Evolutionary conservation across 2,797 vertebrate genomes (phyloP).

Genomic region (Pantherophis vulpinus): DNA sequence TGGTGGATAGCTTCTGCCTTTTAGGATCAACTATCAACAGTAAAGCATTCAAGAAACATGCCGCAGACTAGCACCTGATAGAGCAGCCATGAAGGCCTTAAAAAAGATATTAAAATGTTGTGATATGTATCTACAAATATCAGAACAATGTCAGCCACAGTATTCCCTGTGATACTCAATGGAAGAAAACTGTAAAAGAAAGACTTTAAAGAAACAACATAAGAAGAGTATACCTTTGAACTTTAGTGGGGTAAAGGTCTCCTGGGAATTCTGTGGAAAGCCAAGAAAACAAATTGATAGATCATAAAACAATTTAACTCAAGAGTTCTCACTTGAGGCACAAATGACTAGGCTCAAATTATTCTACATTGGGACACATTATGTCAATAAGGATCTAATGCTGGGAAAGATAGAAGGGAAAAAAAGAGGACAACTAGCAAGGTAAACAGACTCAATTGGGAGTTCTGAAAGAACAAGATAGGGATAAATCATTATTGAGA

Average conservation of each 20-base stretch:
- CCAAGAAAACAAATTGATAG: neutral
- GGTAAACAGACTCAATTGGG: neutral
- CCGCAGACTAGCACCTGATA: neutral
- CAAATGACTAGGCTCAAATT: neutral
- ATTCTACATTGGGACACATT: neutral
- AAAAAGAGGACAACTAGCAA: neutral
- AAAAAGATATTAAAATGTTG: neutral
- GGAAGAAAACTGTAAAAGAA: neutral
- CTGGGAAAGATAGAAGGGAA: neutral
- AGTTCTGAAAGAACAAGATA: neutral
- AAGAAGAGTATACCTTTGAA: neutral
- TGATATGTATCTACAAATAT: neutral
- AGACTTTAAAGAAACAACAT: neutral
- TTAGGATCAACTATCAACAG: neutral
- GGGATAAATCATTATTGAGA: neutral
- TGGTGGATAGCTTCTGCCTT: neutral
- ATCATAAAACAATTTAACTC: neutral
- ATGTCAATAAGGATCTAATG: neutral
- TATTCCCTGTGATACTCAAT: neutral
- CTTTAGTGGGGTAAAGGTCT: neutral
- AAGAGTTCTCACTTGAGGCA: neutral
- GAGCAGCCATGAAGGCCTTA: neutral
- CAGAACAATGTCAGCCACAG: neutral
- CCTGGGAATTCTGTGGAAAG: neutral
- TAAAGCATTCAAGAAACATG: neutral